Evolutionary conservation across 2,113 vertebrate species (phyloP), one percentile per base, ranked within the genome.

Genomic region (Corythaeola cristata): DNA sequence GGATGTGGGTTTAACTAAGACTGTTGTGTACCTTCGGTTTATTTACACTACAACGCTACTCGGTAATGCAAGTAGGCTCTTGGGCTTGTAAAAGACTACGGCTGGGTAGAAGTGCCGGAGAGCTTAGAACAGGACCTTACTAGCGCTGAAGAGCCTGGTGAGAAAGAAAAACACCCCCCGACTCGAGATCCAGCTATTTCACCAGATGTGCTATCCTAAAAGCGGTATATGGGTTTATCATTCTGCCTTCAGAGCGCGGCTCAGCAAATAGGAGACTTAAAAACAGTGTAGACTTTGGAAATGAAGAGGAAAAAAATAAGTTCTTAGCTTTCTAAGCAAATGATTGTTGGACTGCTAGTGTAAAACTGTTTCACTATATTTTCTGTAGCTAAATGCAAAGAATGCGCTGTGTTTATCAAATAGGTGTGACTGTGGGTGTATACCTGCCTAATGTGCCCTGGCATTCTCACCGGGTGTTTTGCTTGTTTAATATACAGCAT

Each of bases 241-340:
- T 35, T 41, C 41, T 53, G 44, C 47, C 55, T 78, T 79, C 71
- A 2, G 18, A 69, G 79, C 3, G 3, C 9, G 2, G 75, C 23
- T 64, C 13, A 12, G 49, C 56, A 33, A 81, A 32, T 4, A 32
- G 27, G 59, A 56, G 45, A 11, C 27, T 45, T 53, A 19, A 74
- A 73, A 68, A 12, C 23, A 7, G 2, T 0, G 11, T 39, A 32
- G 2, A 0, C 84, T 79, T 68, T 21, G 39, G 71, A 69, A 66
- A 50, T 27, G 26, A 35, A 87, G 55, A 1, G 2, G 2, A 3
- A 3, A 13, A 5, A 30, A 21, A 6, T 27, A 28, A 2, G 5
- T 47, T 28, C 24, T 59, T 26, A 32, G 80, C 50, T 62, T 85
- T 85, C 3, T 0, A 60, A 89, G 74, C 53, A 91, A 77, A 74